Evolutionary conservation across 2,888 invertebrate genomes (phyloP).

Genomic region (Lampropteryx suffumata): DNA sequence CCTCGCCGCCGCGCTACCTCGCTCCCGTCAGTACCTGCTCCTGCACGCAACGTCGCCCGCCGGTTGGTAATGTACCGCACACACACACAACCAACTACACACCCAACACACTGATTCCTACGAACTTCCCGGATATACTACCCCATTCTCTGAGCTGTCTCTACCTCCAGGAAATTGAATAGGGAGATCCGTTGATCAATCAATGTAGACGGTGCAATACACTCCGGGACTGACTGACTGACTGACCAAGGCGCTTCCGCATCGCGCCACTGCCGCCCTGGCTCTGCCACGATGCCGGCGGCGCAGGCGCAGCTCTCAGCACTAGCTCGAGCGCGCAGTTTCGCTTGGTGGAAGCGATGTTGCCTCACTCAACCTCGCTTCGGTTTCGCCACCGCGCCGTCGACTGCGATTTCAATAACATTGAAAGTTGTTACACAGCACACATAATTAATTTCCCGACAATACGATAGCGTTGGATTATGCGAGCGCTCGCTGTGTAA

Average conservation of each 20-base stretch:
- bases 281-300: neutral
- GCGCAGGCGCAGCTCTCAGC: slow-evolving; percentile 19
- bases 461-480: slow-evolving; percentile 6
- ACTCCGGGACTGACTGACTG: neutral
- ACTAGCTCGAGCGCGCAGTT: slow-evolving; percentile 26
- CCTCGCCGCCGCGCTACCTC: slow-evolving; percentile 47
- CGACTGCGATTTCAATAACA: slow-evolving; percentile 57
- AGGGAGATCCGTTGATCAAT: neutral
- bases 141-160: neutral
- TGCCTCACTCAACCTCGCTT: slow-evolving; percentile 31
- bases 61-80: slow-evolving; percentile 62
- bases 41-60: slow-evolving; percentile 7
- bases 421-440: slow-evolving; percentile 38
- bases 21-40: slow-evolving; percentile 47
- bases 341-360: slow-evolving; percentile 36
- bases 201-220: slow-evolving; percentile 2
- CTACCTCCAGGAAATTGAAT: slow-evolving; percentile 3
- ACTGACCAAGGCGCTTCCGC: too few relatives aligned
- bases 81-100: slow-evolving; percentile 35
- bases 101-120: slow-evolving; percentile 10
- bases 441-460: slow-evolving; percentile 13
- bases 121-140: neutral
- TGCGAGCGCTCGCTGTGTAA: slow-evolving; percentile 3
- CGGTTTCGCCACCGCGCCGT: slow-evolving; percentile 52
- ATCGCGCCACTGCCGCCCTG: neutral